Evolutionary conservation across 2,888 invertebrate genomes (phyloP).

Genomic region (Limnephilus rhombicus): DNA sequence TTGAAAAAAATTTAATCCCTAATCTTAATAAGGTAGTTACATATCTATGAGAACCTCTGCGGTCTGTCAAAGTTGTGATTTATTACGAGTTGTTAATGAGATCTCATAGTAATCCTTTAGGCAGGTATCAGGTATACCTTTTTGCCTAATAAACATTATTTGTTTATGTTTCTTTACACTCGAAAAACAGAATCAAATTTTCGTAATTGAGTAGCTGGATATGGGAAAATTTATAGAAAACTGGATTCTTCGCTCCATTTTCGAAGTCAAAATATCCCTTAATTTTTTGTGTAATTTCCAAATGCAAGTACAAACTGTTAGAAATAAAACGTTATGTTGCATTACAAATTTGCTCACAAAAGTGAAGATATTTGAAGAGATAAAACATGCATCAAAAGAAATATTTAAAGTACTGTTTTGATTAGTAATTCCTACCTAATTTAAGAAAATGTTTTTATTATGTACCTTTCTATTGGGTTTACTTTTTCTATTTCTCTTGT

Average conservation of each 20-base stretch:
- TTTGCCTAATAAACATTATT: too few species aligned
- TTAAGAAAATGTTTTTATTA: background rate
- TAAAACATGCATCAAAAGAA: background rate
- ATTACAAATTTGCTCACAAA: too few species aligned
- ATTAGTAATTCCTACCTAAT: background rate
- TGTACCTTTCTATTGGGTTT: background rate
- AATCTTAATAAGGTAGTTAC: background rate
- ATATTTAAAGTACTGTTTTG: background rate
- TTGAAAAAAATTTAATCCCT: background rate
- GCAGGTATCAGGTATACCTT: background rate
- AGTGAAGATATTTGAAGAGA: too few species aligned
- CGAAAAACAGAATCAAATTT: background rate
- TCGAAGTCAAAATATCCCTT: background rate
- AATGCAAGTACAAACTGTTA: background rate
- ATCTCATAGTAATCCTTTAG: background rate
- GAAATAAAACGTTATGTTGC: too few species aligned
- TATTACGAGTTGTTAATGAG: background rate
- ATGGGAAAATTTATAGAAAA: too few species aligned
- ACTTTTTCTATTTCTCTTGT: background rate
- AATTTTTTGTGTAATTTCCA: background rate
- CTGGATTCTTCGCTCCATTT: background rate
- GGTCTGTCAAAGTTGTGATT: background rate
- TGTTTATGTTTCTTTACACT: background rate
- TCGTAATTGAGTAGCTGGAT: background rate
- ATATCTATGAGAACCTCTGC: background rate